Evolutionary conservation across 2,888 invertebrate species (phyloP), one percentile per base, ranked within the genome.

Genomic region (Phaonia tiefii): DNA sequence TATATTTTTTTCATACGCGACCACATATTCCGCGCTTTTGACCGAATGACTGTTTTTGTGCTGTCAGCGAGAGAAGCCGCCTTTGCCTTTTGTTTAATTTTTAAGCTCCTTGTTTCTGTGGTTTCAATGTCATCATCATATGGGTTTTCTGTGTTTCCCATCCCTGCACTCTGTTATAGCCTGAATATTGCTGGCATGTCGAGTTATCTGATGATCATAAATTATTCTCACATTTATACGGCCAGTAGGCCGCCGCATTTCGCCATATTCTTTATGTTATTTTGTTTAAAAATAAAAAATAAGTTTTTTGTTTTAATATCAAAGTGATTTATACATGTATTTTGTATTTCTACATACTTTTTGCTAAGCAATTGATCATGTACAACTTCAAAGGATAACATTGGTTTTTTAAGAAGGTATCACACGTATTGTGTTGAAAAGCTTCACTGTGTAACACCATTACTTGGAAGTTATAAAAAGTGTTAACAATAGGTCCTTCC

Each of bases 81-180:
- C 37, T n/a, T n/a, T n/a, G 60, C 60, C 37, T 60, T 60, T 60
- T 39, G 31, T 37, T 60, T 60, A 39, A 11, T 11, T 15, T 60
- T 60, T 20, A 20, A 60, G 39, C 60, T 77, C 74, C 74, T 80
- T 80, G 66, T 70, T 74, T 77, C 46, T 71, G 65, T n/a, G n/a
- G n/a, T 80, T 80, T 80, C 74, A 77, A 77, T 80, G 80, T 77
- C 76, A 80, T 77, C 73, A 39, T 15, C 15, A 37, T 17, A 17
- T 15, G 7, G 1, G n/a, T 31, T 15, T 31, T 58, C 4, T 31
- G 37, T 37, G 37, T 39, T 39, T 60, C 60, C n/a, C n/a, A 15
- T 31, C 26, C 58, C n/a, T 31, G 10, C 58, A 31, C 22, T 31
- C 58, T 31, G 58, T 10, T 15, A 39, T 20, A 60, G 39, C 60